Base-by-base conservation (phyloP, 2,888 invertebrate genomes). In the Heterodera filipjevi region DNA sequence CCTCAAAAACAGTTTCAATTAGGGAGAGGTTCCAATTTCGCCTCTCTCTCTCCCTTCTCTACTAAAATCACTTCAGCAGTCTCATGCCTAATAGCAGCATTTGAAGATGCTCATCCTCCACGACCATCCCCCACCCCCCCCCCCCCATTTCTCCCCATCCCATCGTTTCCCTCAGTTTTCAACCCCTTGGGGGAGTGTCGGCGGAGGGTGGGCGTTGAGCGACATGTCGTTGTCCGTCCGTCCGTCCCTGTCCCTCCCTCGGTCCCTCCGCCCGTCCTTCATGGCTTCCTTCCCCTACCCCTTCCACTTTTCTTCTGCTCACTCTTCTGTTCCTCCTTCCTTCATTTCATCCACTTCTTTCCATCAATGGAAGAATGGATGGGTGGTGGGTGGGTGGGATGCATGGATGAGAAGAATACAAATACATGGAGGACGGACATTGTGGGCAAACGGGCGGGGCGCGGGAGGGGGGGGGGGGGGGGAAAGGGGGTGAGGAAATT, bases 201-300 rank as follows among this genome's bases (percentile, higher is more conserved):
- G n/a, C n/a, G n/a, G 22, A 19, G 22, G 16, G 30, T 32, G 59
- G n/a, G 72, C 72, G 22, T 46, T 35, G 49, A 30, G 27, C 64
- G 73, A 73, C 73, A 73, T 53, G 59, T 59, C 59, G 27, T 59
- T 22, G 53, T 53, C 44, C 49, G 71, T 71, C 46, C 72, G 72
- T 22, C 53, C 44, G 44, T 46, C 10, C 10, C n/a, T 6, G 3
- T 16, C 49, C 46, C 32, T 35, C 72, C 22, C n/a, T 39, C 39
- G 22, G 44, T 39, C 39, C 44, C 39, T 32, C 19, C 53, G 53
- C 19, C 2, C 49, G 71, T 32, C 71, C 71, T 39, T 39, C 49
- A 22, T 72, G 39, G 49, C 44, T 72, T 22, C 53, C 44, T 8
- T 27, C 32, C 27, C 14, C 10, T 3, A 3, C 33, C 49, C 22